Conservation (phyloP, 2,113 vertebrate genomes). For the Pogona vitticeps region DNA sequence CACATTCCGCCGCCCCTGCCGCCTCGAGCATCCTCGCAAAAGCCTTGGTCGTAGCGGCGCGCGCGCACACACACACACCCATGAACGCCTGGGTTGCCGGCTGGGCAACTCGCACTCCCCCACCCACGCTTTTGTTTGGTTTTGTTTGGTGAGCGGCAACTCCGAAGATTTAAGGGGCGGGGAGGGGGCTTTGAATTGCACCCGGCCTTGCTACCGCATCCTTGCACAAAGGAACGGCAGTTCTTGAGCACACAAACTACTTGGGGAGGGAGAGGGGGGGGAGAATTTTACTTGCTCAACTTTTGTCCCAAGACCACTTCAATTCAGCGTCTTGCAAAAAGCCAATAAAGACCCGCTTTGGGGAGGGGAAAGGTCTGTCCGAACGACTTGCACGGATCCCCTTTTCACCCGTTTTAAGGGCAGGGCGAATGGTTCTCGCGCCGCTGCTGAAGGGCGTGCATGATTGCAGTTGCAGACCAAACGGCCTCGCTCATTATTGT, state of each 20-base stretch:
- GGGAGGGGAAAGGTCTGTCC: not conserved
- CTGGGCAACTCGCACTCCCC: not conserved
- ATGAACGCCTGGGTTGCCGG: not conserved
- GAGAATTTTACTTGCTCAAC: too few species aligned
- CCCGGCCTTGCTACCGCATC: not conserved
- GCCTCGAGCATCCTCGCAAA: not conserved
- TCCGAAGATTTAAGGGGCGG: not conserved
- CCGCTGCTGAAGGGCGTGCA: not conserved
- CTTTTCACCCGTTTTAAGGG: not conserved
- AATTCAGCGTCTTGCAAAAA: not conserved
- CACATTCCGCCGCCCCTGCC: slow-evolving; percentile 1
- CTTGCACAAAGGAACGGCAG: not conserved
- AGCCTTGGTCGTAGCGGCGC: not conserved
- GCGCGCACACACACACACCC: too few species aligned
- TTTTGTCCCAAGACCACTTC: too few species aligned
- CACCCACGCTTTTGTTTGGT: too few species aligned
- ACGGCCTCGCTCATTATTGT: not conserved
- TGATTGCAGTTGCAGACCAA: not conserved
- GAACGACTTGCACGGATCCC: not conserved
- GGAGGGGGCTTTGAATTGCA: not conserved
- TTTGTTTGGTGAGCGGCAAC: not conserved
- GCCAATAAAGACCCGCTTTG: not conserved
- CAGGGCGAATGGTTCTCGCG: not conserved
- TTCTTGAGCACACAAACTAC: not conserved
- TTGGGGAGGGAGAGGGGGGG: not conserved